phyloP scores from a whole-genome alignment of 2,797 vertebrate genomes.

The Liparis tanakae region DNA sequence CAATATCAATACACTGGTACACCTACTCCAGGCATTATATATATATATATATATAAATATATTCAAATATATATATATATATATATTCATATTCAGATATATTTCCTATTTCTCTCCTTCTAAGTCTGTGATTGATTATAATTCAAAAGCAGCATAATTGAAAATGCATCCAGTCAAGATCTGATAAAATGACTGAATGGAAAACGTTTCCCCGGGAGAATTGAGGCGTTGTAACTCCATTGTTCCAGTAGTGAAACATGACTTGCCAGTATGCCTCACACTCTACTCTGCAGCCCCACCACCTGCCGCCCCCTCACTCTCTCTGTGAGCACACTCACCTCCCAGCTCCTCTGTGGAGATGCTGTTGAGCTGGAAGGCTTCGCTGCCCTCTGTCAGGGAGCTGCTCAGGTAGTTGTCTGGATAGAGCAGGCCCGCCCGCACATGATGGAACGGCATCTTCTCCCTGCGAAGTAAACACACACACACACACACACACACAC shows the following conservation, averaged over 20 bases:
- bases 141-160: constrained; percentile 60
- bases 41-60: neutral
- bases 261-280: constrained; percentile 57
- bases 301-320: neutral
- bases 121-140: constrained; percentile 52
- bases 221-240: constrained; percentile 53
- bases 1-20: constrained; percentile 19
- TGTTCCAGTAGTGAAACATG: constrained; percentile 58
- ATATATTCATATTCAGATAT: too few species aligned
- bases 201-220: constrained; percentile 52
- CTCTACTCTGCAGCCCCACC: constrained; percentile 26
- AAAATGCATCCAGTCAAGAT: constrained; percentile 65
- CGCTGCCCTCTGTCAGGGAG: constrained; percentile 90
- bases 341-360: constrained; percentile 95
- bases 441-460: constrained; percentile 98
- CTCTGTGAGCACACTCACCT: constrained; percentile 81
- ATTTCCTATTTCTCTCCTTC: constrained; percentile 22
- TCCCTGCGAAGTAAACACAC: constrained; percentile 79
- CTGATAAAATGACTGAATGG: constrained; percentile 60
- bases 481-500: constrained; percentile 38
- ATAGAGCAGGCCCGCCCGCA: constrained; percentile 94
- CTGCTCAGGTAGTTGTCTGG: constrained; percentile 95
- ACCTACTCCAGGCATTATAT: constrained; percentile 1
- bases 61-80: too few species aligned
- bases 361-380: constrained; percentile 93